Evolutionary conservation across 2,113 vertebrate genomes (phyloP).

Genomic region (Mobula hypostoma): DNA sequence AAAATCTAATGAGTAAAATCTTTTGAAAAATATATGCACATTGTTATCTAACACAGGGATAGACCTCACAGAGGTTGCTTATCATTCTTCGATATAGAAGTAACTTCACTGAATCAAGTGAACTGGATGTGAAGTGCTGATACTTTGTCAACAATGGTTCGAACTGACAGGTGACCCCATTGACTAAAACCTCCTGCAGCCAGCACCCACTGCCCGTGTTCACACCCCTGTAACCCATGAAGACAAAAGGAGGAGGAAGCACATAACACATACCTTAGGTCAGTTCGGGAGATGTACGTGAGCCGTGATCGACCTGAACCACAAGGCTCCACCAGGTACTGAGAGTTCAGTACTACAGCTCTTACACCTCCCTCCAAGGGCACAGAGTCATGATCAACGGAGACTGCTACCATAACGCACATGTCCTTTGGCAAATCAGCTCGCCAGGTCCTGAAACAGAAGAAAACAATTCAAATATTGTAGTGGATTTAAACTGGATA

Average conservation of each 20-base stretch:
- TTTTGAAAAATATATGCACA: too few relatives aligned
- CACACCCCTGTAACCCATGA: not conserved
- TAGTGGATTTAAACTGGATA: not conserved
- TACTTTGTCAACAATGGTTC: not conserved
- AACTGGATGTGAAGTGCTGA: not conserved
- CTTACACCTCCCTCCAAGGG: slow-evolving; percentile 59
- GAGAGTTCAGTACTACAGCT: slow-evolving; percentile 66
- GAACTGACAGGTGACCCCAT: not conserved
- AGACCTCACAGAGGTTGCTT: not conserved
- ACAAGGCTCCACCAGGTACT: slow-evolving; percentile 69
- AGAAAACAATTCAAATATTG: not conserved
- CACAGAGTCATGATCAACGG: slow-evolving; percentile 64
- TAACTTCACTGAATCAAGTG: not conserved
- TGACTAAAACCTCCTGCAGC: not conserved
- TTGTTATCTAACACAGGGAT: not conserved
- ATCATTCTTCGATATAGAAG: not conserved
- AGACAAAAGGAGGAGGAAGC: not conserved
- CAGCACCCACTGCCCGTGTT: not conserved
- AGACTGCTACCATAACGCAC: slow-evolving; percentile 65
- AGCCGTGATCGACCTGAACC: slow-evolving; percentile 62
- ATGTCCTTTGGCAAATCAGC: slow-evolving; percentile 60
- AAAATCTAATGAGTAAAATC: not conserved
- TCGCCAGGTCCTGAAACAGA: slow-evolving; percentile 59
- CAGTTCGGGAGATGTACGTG: slow-evolving; percentile 72
- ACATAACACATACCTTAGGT: slow-evolving; percentile 62